Evolutionary conservation across 2,888 invertebrate species (phyloP).

Genomic region (Aphodius sticticus): DNA sequence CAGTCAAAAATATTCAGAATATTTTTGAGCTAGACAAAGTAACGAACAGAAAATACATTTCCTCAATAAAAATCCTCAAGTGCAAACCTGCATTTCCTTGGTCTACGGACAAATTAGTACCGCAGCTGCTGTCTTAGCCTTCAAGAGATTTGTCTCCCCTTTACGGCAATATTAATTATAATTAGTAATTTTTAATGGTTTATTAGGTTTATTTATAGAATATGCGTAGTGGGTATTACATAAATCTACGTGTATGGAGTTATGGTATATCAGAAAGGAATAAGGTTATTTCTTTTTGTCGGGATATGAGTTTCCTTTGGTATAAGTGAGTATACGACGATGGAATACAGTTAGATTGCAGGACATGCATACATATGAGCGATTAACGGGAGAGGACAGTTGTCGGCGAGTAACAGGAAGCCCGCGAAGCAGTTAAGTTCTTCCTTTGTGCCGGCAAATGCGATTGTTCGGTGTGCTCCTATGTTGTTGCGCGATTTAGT

Average conservation of each 20-base stretch:
- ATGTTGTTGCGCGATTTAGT: slow-evolving; percentile 9
- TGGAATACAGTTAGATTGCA: slow-evolving; percentile 15
- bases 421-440: slow-evolving; percentile 20
- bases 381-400: slow-evolving; percentile 25
- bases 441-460: neutral
- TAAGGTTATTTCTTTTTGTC: neutral
- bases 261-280: neutral
- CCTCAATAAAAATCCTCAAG: too few species aligned
- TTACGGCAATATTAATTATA: slow-evolving; percentile 4
- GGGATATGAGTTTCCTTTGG: slow-evolving; percentile 22
- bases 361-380: slow-evolving; percentile 25
- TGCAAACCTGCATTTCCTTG: neutral
- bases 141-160: neutral
- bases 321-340: slow-evolving; percentile 8
- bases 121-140: neutral
- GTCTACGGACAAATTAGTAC: neutral
- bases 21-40: too few species aligned
- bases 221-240: neutral
- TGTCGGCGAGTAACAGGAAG: slow-evolving; percentile 25
- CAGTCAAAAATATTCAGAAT: too few species aligned
- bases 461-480: slow-evolving; percentile 10
- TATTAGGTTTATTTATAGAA: neutral
- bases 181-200: neutral
- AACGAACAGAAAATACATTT: too few species aligned
- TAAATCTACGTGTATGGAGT: neutral